Evolutionary conservation across 2,888 invertebrate genomes (phyloP), one percentile per base, ranked within the genome.

Genomic region (Spodoptera littoralis): DNA sequence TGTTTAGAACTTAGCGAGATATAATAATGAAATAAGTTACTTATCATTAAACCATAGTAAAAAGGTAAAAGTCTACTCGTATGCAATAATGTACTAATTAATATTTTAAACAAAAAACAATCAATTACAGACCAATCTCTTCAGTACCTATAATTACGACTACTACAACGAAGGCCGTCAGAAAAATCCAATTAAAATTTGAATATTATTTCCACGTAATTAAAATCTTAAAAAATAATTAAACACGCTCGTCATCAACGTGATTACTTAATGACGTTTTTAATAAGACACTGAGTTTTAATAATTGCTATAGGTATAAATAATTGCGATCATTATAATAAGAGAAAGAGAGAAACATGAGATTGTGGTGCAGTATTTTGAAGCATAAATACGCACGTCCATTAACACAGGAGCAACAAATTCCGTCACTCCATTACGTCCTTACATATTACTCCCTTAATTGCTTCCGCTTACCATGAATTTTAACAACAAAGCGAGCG

Each of bases 401-500:
- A 88, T 92, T 92, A 90, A 89, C 90, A 88, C 85, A 87, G 86
- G 87, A 82, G 82, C 88, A 88, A 90, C 89, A 89, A 92, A 91
- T 92, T 91, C 89, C 88, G 87, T 90, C 91, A 92, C 89, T 91
- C 89, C 88, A 91, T 91, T 91, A 91, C 90, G 89, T 90, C 87
- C 88, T 91, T 92, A 90, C 88, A 92, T 89, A 90, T 92, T 90
- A 90, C 89, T 86, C 85, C 84, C 88, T 88, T 92, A 92, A 93
- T 92, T 93, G 90, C 90, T 92, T 91, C 90, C 92, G 90, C 86
- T 92, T 90, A 91, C 89, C 87, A 88, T 89, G 90, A 92, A 91
- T 92, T 92, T 91, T 89, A 90, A 90, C 91, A 90, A 90, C 90
- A 92, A 90, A 91, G 89, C 89, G 87, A 83, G 82, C 88, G 84